A percentile compares a stretch with the other conserved stretches of the same genome.
Evolutionary conservation across 2,888 invertebrate species (phyloP).

Genomic region (Augiades crinisus): DNA sequence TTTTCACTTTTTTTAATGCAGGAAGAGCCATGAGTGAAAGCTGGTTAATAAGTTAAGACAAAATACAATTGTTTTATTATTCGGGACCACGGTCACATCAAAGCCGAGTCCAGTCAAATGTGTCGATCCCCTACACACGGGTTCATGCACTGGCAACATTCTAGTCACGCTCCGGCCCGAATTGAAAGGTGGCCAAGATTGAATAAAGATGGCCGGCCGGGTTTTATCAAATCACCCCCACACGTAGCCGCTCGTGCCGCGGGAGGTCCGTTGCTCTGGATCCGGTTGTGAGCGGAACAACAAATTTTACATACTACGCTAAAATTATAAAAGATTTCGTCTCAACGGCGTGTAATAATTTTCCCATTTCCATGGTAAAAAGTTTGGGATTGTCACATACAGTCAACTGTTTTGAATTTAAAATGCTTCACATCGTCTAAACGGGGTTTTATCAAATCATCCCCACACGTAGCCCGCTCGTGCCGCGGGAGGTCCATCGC

Average conservation of each 20-base stretch:
- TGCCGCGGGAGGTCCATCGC: background rate
- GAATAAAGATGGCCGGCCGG: slow-evolving; percentile 61
- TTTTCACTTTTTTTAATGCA: no score
- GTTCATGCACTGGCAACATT: slow-evolving; percentile 35
- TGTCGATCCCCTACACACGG: slow-evolving; percentile 21
- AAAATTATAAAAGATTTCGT: no score
- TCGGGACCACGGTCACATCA: no score
- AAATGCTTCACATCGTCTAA: no score
- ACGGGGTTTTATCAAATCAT: slow-evolving; percentile 39
- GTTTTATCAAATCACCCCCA: slow-evolving; percentile 38
- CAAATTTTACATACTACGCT: background rate
- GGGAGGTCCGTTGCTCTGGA: background rate
- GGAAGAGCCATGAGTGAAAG: no score
- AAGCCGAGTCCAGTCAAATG: background rate
- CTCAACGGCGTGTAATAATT: no score
- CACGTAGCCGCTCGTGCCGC: background rate
- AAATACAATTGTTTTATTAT: no score
- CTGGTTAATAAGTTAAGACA: no score
- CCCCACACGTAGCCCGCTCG: slow-evolving; percentile 12
- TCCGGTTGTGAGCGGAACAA: background rate
- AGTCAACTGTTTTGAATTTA: no score
- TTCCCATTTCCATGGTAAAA: no score
- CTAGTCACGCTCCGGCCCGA: slow-evolving; percentile 52
- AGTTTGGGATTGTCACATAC: no score
- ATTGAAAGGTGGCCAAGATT: slow-evolving; percentile 64